These are phyloP conservation scores for Nixonia krombeini DNA, from an alignment of 1,140 invertebrate species.

Conservation along the genomic window DNA sequence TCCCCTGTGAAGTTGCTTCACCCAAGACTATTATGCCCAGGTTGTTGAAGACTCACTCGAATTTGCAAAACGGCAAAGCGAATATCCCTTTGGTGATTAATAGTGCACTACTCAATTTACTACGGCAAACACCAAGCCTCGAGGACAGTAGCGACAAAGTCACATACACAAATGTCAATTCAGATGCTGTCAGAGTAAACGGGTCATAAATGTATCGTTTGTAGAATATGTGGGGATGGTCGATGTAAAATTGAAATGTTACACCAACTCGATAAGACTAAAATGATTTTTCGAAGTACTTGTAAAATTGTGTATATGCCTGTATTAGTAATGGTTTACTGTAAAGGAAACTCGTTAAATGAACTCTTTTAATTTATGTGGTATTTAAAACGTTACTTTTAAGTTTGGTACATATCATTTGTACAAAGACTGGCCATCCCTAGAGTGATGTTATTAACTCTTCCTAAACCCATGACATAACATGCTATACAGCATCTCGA, in stretches of 20 bases:
- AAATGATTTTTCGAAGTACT: too few species aligned
- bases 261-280: too few species aligned
- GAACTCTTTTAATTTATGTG: neutral
- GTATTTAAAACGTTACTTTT: too few species aligned
- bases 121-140: conserved; percentile 58
- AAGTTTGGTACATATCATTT: too few species aligned
- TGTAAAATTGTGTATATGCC: too few species aligned
- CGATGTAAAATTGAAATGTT: too few species aligned
- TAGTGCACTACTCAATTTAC: conserved; percentile 61
- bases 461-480: conserved; percentile 13
- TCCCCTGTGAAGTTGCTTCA: conserved; percentile 9
- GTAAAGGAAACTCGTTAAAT: neutral
- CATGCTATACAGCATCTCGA: neutral
- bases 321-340: neutral
- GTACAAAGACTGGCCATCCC: neutral
- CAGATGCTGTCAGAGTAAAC: conserved; percentile 59
- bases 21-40: conserved; percentile 49
- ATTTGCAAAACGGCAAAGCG: conserved; percentile 59
- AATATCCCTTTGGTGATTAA: conserved; percentile 68
- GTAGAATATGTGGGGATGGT: neutral
- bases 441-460: neutral
- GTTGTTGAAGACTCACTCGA: conserved; percentile 55
- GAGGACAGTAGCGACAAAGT: conserved; percentile 58
- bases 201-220: conserved; percentile 41
- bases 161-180: conserved; percentile 64